These are phyloP conservation scores for Papilio dardanus DNA, from an alignment of 1,140 invertebrate species.

Conservation along the genomic window DNA sequence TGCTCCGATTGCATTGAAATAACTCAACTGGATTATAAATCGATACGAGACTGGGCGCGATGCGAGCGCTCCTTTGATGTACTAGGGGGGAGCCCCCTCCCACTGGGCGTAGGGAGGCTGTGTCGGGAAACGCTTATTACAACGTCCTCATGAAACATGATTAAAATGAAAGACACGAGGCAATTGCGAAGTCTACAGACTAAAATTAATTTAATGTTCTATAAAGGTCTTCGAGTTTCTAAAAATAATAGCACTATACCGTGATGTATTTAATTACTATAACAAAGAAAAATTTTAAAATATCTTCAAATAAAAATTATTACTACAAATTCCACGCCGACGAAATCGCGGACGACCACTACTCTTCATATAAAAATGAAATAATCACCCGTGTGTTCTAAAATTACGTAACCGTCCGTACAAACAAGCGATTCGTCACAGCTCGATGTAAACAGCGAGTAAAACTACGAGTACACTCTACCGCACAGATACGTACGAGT, in stretches of 20 bases:
- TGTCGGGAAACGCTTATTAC: neutral
- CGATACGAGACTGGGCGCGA: constrained; percentile 10
- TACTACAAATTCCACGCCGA: neutral
- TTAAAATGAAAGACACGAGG: constrained; percentile 11
- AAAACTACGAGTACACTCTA: constrained; percentile 21
- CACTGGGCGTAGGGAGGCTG: neutral
- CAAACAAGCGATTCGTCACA: constrained; percentile 50
- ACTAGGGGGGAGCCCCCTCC: neutral
- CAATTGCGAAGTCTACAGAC: neutral
- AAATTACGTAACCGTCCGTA: constrained; percentile 46
- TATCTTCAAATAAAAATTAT: too few species aligned
- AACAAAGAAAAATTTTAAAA: neutral
- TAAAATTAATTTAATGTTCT: neutral
- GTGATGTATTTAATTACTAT: too few species aligned
- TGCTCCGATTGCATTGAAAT: constrained; percentile 8
- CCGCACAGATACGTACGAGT: neutral
- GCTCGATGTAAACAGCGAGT: constrained; percentile 43
- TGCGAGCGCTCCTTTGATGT: constrained; percentile 5
- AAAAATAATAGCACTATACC: too few species aligned
- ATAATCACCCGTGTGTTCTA: constrained; percentile 33
- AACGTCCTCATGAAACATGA: neutral
- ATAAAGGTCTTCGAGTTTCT: too few species aligned
- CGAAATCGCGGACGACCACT: too few species aligned
- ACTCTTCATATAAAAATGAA: neutral
- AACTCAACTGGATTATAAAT: constrained; percentile 19